These are phyloP conservation scores for Ptilorrhoa leucosticta DNA, from an alignment of 2,113 vertebrate genomes.

Conservation along the genomic window DNA sequence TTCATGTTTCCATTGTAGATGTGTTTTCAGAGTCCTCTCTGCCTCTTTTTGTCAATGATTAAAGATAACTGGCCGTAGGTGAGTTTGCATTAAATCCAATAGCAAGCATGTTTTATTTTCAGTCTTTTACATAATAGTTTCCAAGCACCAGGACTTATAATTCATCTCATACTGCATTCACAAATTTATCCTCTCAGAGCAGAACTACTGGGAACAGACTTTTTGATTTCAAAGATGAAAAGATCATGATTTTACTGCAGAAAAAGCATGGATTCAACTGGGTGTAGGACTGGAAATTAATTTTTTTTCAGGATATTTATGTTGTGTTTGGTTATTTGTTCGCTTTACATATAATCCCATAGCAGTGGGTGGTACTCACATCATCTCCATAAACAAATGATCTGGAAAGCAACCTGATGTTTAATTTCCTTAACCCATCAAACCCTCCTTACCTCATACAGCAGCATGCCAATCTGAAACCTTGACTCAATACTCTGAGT, in stretches of 20 bases:
- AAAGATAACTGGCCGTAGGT: background rate
- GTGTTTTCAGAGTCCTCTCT: background rate
- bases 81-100: background rate
- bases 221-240: background rate
- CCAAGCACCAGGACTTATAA: background rate
- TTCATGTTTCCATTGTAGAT: background rate
- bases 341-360: conserved; percentile 15
- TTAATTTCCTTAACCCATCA: conserved; percentile 17
- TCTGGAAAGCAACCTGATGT: conserved; percentile 21
- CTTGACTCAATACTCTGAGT: conserved; percentile 18
- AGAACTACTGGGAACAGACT: background rate
- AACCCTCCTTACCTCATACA: background rate
- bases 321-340: conserved; percentile 5
- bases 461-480: conserved; percentile 25
- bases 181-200: background rate
- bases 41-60: background rate
- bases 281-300: background rate
- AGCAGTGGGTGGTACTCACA: background rate
- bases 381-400: conserved; percentile 49
- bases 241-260: background rate
- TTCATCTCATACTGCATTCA: background rate
- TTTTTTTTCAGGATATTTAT: background rate
- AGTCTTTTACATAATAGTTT: background rate
- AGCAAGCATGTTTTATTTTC: background rate
- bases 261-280: background rate